Evolutionary conservation across 2,113 vertebrate genomes (phyloP), one percentile per base, ranked within the genome.

Genomic region (Peromyscus californicus): DNA sequence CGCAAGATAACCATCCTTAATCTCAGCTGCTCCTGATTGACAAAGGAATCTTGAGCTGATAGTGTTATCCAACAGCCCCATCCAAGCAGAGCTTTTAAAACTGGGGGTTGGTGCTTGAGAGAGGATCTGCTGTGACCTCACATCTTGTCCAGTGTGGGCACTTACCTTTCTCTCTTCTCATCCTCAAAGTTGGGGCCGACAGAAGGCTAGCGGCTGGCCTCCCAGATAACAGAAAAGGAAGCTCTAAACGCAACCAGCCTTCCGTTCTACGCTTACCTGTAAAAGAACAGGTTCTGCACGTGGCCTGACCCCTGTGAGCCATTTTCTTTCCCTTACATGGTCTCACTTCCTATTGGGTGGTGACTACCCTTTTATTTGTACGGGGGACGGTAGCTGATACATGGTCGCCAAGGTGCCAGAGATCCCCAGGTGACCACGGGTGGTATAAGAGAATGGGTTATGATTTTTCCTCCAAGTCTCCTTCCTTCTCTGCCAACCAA

Each of bases 1-100:
- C 96, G 59, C 63, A 91, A 93, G 96, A 97, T 82, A 91, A 65
- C 85, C 97, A 92, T 84, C 96, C 67, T 89, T 92, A 79, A 61
- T 96, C 65, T 97, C 95, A 97, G 92, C 96, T 5, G 80, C 90
- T 98, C 33, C 96, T 96, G 96, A 96, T 74, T 97, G 57, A 90
- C 85, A 92, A 6, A 93, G 95, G 98, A 96, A 90, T 75, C 90
- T 97, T 95, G 97, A 97, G 98, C 98, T 98, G 98, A 97, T 97
- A 96, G 95, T 75, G 45, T 94, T n/a, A 74, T 87, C 92, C 96
- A 93, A 84, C 94, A 94, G 91, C 69, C 96, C 95, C 89, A 93
- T 88, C 95, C 92, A 96, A 97, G 96, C 96, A 94, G 69, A 96
- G 97, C 97, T 97, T 96, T 96, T 97, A 65, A 93, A 95, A 93